Evolutionary conservation across 30 jellyfish, hydroid and myxozoan species (phyloP).

Genomic region (Pseudorhiza aurosa): DNA sequence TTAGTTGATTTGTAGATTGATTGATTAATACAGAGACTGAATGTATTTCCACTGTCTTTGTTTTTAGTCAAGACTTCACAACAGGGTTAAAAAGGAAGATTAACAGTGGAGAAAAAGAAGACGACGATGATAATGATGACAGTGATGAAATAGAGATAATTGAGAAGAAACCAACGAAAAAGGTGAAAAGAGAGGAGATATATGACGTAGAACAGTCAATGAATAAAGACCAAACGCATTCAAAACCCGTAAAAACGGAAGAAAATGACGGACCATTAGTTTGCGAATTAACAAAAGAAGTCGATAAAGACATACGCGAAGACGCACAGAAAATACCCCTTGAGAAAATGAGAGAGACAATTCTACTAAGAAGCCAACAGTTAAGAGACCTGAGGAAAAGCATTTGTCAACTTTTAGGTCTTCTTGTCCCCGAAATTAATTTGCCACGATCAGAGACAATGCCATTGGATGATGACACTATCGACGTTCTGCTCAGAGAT

Average conservation of each 20-base stretch:
- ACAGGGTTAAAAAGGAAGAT: neutral
- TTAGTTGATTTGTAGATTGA: no score
- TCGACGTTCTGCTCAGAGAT: slow-evolving; percentile 70
- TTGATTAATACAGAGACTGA: no score
- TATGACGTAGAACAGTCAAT: neutral
- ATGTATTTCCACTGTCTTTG: no score
- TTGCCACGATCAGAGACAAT: slow-evolving; percentile 62
- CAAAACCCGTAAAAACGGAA: neutral
- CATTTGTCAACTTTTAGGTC: slow-evolving; percentile 67
- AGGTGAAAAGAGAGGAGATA: neutral
- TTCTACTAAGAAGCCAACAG: slow-evolving; percentile 84
- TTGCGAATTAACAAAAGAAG: neutral
- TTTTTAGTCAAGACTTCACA: neutral
- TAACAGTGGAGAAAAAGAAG: neutral
- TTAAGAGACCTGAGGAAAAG: slow-evolving; percentile 83
- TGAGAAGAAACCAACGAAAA: slow-evolving; percentile 11
- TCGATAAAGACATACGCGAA: slow-evolving; percentile 37
- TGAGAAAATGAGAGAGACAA: neutral
- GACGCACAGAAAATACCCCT: slow-evolving; percentile 42
- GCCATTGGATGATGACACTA: slow-evolving; percentile 78
- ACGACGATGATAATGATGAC: neutral
- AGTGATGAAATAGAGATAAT: slow-evolving; percentile 29
- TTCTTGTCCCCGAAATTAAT: slow-evolving; percentile 73
- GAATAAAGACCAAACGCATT: neutral
- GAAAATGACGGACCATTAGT: neutral